Evolutionary conservation across 2,888 invertebrate genomes (phyloP), one percentile per base, ranked within the genome.

Genomic region (Synanthedon formicaeformis): DNA sequence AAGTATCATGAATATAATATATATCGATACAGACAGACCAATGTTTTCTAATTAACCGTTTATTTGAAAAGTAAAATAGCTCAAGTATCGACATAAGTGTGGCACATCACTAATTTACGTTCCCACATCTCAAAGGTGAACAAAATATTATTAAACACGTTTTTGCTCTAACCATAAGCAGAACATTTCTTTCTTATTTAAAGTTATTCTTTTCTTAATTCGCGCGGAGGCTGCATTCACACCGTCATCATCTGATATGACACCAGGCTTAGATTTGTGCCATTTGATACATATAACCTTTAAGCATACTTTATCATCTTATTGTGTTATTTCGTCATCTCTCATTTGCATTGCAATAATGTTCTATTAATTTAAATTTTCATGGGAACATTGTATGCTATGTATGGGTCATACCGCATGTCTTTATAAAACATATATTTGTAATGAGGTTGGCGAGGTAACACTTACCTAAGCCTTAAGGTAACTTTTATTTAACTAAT

Each of bases 91-190:
- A 34, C 34, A 45, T 45, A 10, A 8, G 34, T 34, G 34, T 34
- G 10, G 34, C 52, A 14, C 62, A 57, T 55, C 65, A 58, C 62
- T 65, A 62, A 14, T 41, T 14, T 50, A 55, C 55, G 64, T 73
- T 76, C 66, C 61, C 65, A 67, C 52, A 53, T 56, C 40, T 53
- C 55, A 50, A 50, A 49, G 53, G 52, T 56, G 45, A 45, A 52
- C 54, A 53, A 52, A 54, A 54, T 54, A 54, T 53, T 53, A 53
- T 51, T 53, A 52, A 56, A 54, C 54, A 56, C 49, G 55, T 56
- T 56, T 56, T 56, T 56, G 50, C 52, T 50, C 12, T 6, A 52
- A 45, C 45, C 13, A 14, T 53, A 56, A 55, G 52, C 52, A 40
- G 55, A 52, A 52, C 54, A 55, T 12, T 53, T 55, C 55, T 56